Base-by-base conservation (phyloP, 2,888 invertebrate genomes). In the Tortricodes alternella region DNA sequence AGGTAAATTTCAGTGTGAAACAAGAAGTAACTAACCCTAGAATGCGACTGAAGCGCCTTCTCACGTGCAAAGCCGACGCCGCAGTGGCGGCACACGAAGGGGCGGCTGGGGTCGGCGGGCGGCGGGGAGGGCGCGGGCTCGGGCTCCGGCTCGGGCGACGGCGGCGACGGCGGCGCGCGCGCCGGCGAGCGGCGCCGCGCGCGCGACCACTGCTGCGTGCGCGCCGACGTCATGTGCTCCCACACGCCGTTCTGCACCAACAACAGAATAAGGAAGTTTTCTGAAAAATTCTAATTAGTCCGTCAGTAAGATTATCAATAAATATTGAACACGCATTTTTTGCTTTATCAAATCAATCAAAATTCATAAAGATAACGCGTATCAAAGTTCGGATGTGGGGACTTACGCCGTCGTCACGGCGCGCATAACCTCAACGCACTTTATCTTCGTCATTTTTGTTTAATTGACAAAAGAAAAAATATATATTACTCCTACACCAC, bases 21-120 rank as follows among this genome's bases (percentile, higher is more conserved):
- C 6, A 8, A 13, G 6, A n/a, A 9, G n/a, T 7, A 4, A 69
- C 67, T 76, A 60, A 93, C 93, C 81, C 93, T 91, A 0, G 94
- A 89, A 74, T 96, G 96, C 0, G 96, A 95, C 50, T 94, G 93
- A 18, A 96, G 82, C 0, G 96, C 96, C 72, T 96, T 96, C 73
- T 96, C 96, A 46, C 96, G 89, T 0, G 96, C 96, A 83, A 96
- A 95, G 3, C 94, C 94, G 52, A 96, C 92, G 0, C 89, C 89
- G 62, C 89, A 89, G 52, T 82, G 82, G 92, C 96, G 71, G 66
- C 96, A 96, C 0, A 96, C 96, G 71, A 96, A 96, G 0, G 96
- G 96, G 58, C 95, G 94, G 32, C 93, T 90, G 0, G 95, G 94
- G 81, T 96, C 96, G 0, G 80, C 65, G 49, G 86, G 87, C 21